A percentile compares a stretch with the other conserved stretches of the same genome.
These are phyloP conservation scores for Colletes gigas DNA, from an alignment of 1,140 invertebrate species.

Conservation along the genomic window DNA sequence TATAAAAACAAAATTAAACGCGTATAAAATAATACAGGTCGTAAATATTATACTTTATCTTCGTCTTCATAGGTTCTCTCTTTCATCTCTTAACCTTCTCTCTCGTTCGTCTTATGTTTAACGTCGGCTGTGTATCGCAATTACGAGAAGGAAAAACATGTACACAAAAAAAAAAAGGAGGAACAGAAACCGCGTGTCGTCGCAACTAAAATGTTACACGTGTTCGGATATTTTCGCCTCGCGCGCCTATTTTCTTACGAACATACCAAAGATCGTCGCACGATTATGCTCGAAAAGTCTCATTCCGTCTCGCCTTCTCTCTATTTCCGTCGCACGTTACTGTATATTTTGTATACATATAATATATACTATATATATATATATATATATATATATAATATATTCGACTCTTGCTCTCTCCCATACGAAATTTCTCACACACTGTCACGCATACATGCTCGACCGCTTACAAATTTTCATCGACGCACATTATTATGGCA, in stretches of 20 bases:
- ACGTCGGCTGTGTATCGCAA: neutral
- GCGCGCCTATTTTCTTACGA: neutral
- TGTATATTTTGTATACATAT: conserved; percentile 18
- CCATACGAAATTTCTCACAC: neutral
- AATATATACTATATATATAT: conserved; percentile 26
- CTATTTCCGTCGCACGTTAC: conserved; percentile 4
- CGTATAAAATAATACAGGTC: conserved; percentile 77
- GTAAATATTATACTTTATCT: conserved; percentile 71
- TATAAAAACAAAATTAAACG: conserved; percentile 80
- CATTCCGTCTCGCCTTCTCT: conserved; percentile 14
- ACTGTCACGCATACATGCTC: neutral
- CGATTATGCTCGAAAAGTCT: neutral
- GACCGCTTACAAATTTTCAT: conserved; percentile 51
- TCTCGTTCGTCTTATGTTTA: neutral
- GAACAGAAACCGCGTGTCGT: conserved; percentile 73
- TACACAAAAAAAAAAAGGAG: conserved; percentile 41
- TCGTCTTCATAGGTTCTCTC: conserved; percentile 2
- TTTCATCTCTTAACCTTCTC: conserved; percentile 21
- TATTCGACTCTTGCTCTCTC: neutral
- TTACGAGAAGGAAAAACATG: conserved; percentile 15
- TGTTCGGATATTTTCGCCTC: conserved; percentile 4
- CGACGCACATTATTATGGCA: conserved; percentile 69
- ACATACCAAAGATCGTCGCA: neutral
- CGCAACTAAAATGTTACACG: conserved; percentile 4
- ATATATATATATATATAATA: conserved; percentile 22